Base-by-base conservation (phyloP, 2,888 invertebrate species). In the Drosophila ustulata region DNA sequence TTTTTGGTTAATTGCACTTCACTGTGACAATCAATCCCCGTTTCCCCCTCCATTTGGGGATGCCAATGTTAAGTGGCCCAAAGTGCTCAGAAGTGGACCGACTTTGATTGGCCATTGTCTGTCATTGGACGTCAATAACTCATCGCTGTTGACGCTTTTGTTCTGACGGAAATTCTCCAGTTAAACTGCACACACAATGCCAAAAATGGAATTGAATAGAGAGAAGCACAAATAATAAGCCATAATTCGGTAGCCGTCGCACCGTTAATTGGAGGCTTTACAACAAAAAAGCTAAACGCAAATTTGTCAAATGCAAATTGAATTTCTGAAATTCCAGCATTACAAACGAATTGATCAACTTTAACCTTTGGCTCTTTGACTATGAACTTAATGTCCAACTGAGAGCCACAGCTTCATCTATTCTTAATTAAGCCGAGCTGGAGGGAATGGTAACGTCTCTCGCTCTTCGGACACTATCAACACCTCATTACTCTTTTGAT, bases 401-500 rank as follows among this genome's bases (percentile, higher is more conserved):
- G 34, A 53, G 46, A 30, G 50, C 47, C 32, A 37, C 2, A 2
- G 58, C 45, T 39, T 51, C 51, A 46, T 56, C 43, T 71, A 59
- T 50, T 72, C 72, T 72, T 87, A 84, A 89, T 84, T 88, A 89
- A 84, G 76, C 68, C 25, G 25, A 63, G 51, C 75, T 66, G 82
- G 37, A 37, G n/a, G 4, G 37, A 81, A 56, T 32, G 56, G 57
- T 68, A 70, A 76, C 56, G 77, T 75, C 71, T 68, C n/a, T 53
- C 55, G 25, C 55, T 67, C 68, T 84, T 76, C 69, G 43, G 82
- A 73, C 87, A 82, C 88, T 90, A 90, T 91, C 90, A 91, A 90
- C 91, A 91, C 91, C 88, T 91, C 89, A 91, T 90, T 90, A 90
- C 90, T 91, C 91, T 88, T 82, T 78, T 86, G 87, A 90, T 90